A percentile compares a stretch with the other conserved stretches of the same genome.
Evolutionary conservation across 1,140 invertebrate species (phyloP).

Genomic region (Gryllus bimaculatus): DNA sequence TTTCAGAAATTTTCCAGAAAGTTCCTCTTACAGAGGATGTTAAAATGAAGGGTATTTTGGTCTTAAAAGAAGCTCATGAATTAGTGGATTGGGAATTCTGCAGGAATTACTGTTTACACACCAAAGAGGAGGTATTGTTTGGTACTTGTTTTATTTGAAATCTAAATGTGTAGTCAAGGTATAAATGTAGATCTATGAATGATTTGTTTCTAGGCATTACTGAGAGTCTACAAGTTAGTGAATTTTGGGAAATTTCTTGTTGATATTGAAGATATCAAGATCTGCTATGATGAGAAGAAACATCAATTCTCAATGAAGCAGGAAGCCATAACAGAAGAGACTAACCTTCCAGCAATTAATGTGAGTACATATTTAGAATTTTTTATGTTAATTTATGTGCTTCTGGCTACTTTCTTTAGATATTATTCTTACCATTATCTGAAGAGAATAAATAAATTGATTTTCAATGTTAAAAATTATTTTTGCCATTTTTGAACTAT

Average conservation of each 20-base stretch:
- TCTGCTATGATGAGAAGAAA: slow-evolving; percentile 45
- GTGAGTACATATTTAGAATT: slow-evolving; percentile 7
- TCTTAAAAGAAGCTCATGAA: slow-evolving; percentile 53
- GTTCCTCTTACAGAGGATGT: slow-evolving; percentile 63
- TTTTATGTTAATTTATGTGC: not conserved
- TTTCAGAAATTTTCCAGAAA: slow-evolving; percentile 25
- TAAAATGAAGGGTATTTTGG: slow-evolving; percentile 53
- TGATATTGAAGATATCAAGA: slow-evolving; percentile 46
- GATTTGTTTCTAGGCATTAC: slow-evolving; percentile 34
- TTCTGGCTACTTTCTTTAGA: not conserved
- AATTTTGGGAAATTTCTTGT: slow-evolving; percentile 61
- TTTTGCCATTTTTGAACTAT: no score
- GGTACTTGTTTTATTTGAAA: not conserved
- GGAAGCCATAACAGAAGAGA: not conserved
- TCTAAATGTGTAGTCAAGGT: not conserved
- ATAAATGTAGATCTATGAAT: not conserved
- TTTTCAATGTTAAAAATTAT: no score
- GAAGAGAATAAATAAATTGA: no score
- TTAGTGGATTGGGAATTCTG: slow-evolving; percentile 55
- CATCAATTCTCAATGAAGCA: slow-evolving; percentile 21
- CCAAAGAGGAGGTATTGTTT: slow-evolving; percentile 43
- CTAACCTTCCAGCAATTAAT: not conserved
- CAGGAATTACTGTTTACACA: slow-evolving; percentile 44
- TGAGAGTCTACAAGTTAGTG: slow-evolving; percentile 58
- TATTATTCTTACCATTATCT: no score